A percentile compares a stretch with the other conserved stretches of the same genome.
Conservation (phyloP, 2,113 vertebrate species). For the Anolis sagrei region DNA sequence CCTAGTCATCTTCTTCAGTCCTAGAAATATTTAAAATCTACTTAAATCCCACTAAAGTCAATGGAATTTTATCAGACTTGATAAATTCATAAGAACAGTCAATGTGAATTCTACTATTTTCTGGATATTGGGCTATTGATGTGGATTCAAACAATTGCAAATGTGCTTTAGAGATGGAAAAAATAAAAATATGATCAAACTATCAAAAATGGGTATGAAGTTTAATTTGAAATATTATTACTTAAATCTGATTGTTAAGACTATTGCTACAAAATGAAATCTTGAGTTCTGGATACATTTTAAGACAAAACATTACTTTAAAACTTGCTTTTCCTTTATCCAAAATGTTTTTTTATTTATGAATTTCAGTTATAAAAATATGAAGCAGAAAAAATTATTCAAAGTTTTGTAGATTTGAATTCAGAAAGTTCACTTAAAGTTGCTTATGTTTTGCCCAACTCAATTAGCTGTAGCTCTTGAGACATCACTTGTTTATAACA, state of each 20-base stretch:
- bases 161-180: not conserved
- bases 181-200: not conserved
- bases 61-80: not conserved
- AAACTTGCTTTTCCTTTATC: not conserved
- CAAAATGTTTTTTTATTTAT: not conserved
- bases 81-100: not conserved
- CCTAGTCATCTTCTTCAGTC: too few species aligned
- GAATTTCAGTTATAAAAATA: not conserved
- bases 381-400: not conserved
- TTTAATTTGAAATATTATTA: not conserved
- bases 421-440: not conserved
- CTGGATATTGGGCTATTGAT: too few species aligned
- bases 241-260: not conserved
- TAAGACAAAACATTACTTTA: not conserved
- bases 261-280: not conserved
- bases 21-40: not conserved
- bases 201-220: not conserved
- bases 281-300: not conserved
- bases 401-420: not conserved
- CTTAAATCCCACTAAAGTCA: not conserved
- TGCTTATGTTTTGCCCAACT: fast-evolving
- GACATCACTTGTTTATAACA: not conserved
- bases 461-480: not conserved
- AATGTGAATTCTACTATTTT: not conserved
- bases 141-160: not conserved